A percentile compares a stretch with the other conserved stretches of the same genome.
These are phyloP conservation scores for Malaclemys terrapin DNA, from an alignment of 2,113 vertebrate species.

Conservation along the genomic window DNA sequence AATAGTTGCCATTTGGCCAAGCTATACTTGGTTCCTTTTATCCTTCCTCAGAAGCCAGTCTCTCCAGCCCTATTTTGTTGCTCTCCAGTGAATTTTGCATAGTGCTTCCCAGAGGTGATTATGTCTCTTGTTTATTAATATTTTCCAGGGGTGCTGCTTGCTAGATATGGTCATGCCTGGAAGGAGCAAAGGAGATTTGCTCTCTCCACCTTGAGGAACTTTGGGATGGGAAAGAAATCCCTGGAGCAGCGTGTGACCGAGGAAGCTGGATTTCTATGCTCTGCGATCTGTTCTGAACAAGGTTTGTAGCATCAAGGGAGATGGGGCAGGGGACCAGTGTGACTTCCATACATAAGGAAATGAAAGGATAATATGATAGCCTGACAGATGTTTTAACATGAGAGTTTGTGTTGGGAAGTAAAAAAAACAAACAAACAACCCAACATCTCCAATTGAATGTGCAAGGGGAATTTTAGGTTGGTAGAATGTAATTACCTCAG, in stretches of 20 bases:
- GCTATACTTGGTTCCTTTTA: no score
- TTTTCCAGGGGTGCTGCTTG: constrained; percentile 75
- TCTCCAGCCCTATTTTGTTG: no score
- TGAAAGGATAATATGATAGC: not conserved
- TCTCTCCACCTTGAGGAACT: constrained; percentile 81
- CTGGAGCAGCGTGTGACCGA: constrained; percentile 82
- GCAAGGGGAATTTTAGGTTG: not conserved
- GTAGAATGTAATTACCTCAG: not conserved
- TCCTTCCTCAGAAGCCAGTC: no score
- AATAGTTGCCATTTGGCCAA: no score
- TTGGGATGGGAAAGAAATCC: constrained; percentile 87
- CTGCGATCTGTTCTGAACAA: constrained; percentile 34
- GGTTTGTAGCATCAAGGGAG: constrained; percentile 51
- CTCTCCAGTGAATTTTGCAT: no score
- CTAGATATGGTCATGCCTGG: constrained; percentile 75
- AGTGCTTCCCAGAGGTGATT: no score
- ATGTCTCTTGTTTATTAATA: not conserved
- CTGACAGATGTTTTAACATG: not conserved
- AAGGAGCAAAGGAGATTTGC: constrained; percentile 84
- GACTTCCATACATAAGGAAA: not conserved
- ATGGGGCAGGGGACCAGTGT: fast-evolving
- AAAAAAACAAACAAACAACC: not conserved
- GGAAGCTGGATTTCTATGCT: constrained; percentile 78
- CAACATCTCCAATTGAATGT: not conserved
- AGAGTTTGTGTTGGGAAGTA: not conserved